A percentile compares a stretch with the other conserved stretches of the same genome.
These are phyloP conservation scores for Vidua macroura DNA, from an alignment of 2,113 vertebrate species.

Conservation along the genomic window DNA sequence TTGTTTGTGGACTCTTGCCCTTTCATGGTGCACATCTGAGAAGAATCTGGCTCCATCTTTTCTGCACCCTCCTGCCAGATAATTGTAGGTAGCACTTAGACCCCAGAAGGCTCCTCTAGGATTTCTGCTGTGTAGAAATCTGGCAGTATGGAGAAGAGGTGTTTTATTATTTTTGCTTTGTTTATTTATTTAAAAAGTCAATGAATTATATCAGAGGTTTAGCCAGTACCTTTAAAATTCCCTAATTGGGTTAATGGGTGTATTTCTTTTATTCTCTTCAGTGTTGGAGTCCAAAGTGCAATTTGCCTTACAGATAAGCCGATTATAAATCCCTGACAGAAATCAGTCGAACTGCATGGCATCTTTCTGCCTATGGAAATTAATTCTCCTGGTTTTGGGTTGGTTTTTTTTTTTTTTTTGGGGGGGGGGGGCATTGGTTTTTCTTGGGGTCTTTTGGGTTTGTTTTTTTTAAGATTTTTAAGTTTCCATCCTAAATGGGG, in stretches of 20 bases:
- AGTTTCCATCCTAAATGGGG: background rate
- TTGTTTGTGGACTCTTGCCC: background rate
- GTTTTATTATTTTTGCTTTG: background rate
- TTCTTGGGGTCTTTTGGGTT: too few relatives aligned
- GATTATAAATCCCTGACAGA: background rate
- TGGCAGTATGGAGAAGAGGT: background rate
- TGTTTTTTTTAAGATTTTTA: background rate
- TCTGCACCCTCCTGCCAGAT: background rate
- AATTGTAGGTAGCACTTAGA: background rate
- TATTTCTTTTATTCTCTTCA: background rate
- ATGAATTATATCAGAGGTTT: background rate
- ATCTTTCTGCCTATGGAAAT: background rate
- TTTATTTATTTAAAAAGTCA: background rate
- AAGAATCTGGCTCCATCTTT: background rate
- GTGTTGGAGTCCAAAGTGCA: background rate
- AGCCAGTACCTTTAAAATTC: background rate
- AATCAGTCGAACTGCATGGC: background rate
- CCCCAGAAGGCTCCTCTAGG: background rate
- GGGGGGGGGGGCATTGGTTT: too few relatives aligned
- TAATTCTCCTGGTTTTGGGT: background rate
- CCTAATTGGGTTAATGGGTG: background rate
- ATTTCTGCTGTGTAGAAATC: background rate
- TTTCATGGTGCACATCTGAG: background rate
- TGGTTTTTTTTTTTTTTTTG: background rate
- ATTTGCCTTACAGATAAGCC: background rate